Base-by-base conservation (phyloP, 53 echinoderm and acorn worm species). In the Apostichopus leukothele region DNA sequence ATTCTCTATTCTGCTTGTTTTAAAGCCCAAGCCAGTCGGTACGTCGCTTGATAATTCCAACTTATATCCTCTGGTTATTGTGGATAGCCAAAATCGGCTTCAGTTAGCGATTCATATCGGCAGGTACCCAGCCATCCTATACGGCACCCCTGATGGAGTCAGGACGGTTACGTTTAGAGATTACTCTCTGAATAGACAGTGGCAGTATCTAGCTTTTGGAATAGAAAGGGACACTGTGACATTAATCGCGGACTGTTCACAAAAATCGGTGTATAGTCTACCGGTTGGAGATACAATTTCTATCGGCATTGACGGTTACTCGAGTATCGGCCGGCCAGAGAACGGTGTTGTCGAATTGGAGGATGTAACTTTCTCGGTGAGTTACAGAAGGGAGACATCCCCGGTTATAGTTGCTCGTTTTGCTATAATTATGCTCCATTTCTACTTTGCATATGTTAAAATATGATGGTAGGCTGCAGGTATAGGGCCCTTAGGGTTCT, bases 151-250 rank as follows among this genome's bases (percentile, higher is more conserved):
- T 74, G 91, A 94, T 20, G 84, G 50, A 5, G 57, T 87, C 52
- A 27, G 75, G 63, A 57, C 61, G 7, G 51, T 92, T 9, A 75
- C 66, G 0, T 92, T 92, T 23, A 71, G 57, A 0, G 87, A 81
- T 8, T 92, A 88, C 52, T 13, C 59, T 6, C 27, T 92, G 51
- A 86, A 90, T 54, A 83, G 93, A 73, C 86, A 86, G 9, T 97
- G 95, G 95, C 95, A 97, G 73, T 75, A 73, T 21, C 26, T 97
- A 76, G 94, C 97, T 0, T 94, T 97, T 55, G 94, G 92, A 83
- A 90, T 97, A 22, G 83, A 54, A 27, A 83, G 87, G 52, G 76
- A 76, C n/a, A 75, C 86, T 5, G 92, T 94, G 8, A 92, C 94
- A 1, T 53, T 97, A 86, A 86, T 92, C 63, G 92, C 91, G 0